Base-by-base conservation (phyloP, 2,888 invertebrate species). In the Cataglyphis altisquamis region DNA sequence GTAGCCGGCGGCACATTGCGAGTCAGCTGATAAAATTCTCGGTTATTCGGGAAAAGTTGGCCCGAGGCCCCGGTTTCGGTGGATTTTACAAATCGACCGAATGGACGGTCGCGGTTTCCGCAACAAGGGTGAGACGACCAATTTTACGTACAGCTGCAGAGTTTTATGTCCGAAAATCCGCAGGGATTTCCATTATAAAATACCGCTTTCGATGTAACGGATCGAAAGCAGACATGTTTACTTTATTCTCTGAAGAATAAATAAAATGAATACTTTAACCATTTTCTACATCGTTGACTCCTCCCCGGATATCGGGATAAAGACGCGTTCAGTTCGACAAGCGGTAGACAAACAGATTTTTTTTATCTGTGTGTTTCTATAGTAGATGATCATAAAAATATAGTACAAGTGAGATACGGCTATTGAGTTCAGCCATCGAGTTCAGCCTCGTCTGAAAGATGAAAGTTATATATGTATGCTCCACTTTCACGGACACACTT, bases 401-500 rank as follows among this genome's bases (percentile, higher is more conserved):
- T 39, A 41, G 52, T 70, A 55, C 66, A 68, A 77, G 64, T 57
- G 21, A 64, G 63, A 68, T 21, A 70, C 32, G 21, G 45, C 57
- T 48, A n/a, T 68, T 21, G 67, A 52, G 29, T 12, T 25, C 41
- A 32, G 15, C 29, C 25, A 63, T 66, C 55, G 45, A 18, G 10
- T 39, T 36, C 36, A 36, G 41, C 41, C 48, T 48, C 21, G 48
- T 41, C 82, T 52, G 60, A 63, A 41, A 55, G 41, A 81, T 74
- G 74, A 63, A 55, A 82, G 73, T 63, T 68, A 62, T 60, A 62
- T 84, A 64, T 84, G 57, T 82, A 63, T 63, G 66, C 32, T 29
- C 81, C 72, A 78, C 78, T 87, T 82, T 70, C 74, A 41, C 57
- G 21, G 72, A 75, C 82, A 67, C 80, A 60, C 83, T 88, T 74